Conservation (phyloP, 2,888 invertebrate species). For the Synanthedon formicaeformis region DNA sequence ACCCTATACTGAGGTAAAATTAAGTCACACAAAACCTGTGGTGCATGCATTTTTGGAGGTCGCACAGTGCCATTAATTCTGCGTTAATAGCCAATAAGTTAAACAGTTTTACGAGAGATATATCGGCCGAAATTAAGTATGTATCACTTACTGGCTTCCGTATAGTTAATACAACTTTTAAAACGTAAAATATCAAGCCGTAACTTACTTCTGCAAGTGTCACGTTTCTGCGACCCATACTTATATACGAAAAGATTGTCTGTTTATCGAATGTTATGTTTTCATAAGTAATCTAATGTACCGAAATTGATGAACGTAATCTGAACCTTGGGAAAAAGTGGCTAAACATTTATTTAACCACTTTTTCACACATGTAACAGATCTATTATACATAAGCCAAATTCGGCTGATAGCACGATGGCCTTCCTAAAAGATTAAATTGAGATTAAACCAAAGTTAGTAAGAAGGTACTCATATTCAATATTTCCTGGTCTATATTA, state of each 20-base stretch:
- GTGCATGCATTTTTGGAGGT: constrained; percentile 26
- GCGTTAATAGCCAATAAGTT: constrained; percentile 43
- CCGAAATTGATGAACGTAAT: too few species aligned
- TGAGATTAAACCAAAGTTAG: constrained; percentile 3
- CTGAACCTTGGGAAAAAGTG: too few species aligned
- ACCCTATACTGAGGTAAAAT: constrained; percentile 21
- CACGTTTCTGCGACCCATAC: too few species aligned
- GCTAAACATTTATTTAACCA: too few species aligned
- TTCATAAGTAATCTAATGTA: too few species aligned
- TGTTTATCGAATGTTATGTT: too few species aligned
- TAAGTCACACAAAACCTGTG: constrained; percentile 1
- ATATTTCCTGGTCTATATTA: too few species aligned
- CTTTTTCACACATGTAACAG: too few species aligned
- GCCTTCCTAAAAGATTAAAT: constrained; percentile 18
- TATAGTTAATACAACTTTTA: constrained; percentile 2
- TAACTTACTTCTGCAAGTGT: not conserved
- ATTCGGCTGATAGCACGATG: not conserved
- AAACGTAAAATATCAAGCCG: not conserved
- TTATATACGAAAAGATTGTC: too few species aligned
- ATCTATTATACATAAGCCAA: too few species aligned
- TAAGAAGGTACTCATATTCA: not conserved
- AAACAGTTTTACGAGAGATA: constrained; percentile 40
- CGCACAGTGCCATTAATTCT: constrained; percentile 39
- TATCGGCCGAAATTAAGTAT: constrained; percentile 41
- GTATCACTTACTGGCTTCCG: constrained; percentile 9